A percentile compares a stretch with the other conserved stretches of the same genome.
phyloP scores from a whole-genome alignment of 30 jellyfish, hydroid and myxozoan species.

The Aurelia sp. region DNA sequence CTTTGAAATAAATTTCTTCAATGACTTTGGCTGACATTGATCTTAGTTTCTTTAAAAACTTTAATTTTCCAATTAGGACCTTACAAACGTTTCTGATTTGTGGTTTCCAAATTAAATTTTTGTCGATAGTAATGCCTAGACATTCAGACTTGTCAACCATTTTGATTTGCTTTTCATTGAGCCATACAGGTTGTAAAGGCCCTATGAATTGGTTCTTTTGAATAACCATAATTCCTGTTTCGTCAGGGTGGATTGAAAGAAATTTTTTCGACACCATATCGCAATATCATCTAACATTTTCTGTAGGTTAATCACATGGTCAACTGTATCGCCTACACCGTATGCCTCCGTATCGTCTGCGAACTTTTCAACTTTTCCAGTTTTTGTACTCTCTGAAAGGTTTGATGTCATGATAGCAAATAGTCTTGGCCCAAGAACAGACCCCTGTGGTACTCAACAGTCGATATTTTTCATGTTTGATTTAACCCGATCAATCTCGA shows the following conservation, averaged over 20 bases:
- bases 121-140: too few species aligned
- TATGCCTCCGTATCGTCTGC: too few species aligned
- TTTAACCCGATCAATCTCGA: constrained; percentile 15
- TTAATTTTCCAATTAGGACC: constrained; percentile 23
- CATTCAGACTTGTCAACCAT: too few species aligned
- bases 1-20: constrained; percentile 34
- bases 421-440: too few species aligned
- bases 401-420: constrained; percentile 29
- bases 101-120: background rate
- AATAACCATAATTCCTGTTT: constrained; percentile 33
- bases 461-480: constrained; percentile 9
- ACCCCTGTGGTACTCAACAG: too few species aligned
- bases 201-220: constrained; percentile 24
- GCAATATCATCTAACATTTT: constrained; percentile 44
- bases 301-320: constrained; percentile 33
- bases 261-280: constrained; percentile 23
- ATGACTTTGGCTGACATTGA: constrained; percentile 41
- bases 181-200: constrained; percentile 50
- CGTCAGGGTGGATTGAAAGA: constrained; percentile 39
- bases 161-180: constrained; percentile 32
- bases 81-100: background rate
- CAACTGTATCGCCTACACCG: constrained; percentile 13
- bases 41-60: constrained; percentile 29
- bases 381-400: constrained; percentile 1
- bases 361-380: constrained; percentile 10